Percentiles rank a stretch among this genome's conserved stretches.
phyloP scores from a whole-genome alignment of 2,797 vertebrate species.

The Sebastes cheni region DNA sequence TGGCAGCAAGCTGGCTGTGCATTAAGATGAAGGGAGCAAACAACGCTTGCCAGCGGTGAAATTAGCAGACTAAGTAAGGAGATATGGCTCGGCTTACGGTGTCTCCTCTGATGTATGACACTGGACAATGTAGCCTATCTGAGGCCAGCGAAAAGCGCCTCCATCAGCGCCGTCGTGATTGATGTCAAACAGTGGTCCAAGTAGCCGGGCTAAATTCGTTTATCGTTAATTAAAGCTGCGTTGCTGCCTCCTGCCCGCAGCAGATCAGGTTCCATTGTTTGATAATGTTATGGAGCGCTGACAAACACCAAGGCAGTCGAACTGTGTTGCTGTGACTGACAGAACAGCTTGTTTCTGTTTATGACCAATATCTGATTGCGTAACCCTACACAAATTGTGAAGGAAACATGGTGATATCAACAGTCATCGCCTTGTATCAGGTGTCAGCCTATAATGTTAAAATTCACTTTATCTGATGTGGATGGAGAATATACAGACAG shows the following conservation, averaged over 20 bases:
- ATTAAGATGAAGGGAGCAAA: slow-evolving; percentile 54
- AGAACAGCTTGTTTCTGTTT: slow-evolving; percentile 32
- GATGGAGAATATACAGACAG: slow-evolving; percentile 5
- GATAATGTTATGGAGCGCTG: slow-evolving; percentile 29
- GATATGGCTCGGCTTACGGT: slow-evolving; percentile 47
- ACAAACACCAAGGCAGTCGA: slow-evolving; percentile 20
- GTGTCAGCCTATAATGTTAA: slow-evolving; percentile 11
- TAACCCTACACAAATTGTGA: background rate
- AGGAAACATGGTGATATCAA: slow-evolving; percentile 25
- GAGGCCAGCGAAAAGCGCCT: slow-evolving; percentile 40
- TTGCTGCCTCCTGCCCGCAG: background rate
- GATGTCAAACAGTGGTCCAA: slow-evolving; percentile 64
- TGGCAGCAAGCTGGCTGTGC: slow-evolving; percentile 56
- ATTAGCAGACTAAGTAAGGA: slow-evolving; percentile 61
- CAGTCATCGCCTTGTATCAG: slow-evolving; percentile 22
- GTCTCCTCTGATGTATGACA: slow-evolving; percentile 47
- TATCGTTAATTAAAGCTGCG: slow-evolving; percentile 53
- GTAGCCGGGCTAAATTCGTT: slow-evolving; percentile 46
- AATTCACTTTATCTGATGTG: slow-evolving; percentile 42
- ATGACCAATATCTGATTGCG: slow-evolving; percentile 18
- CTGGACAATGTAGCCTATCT: slow-evolving; percentile 29
- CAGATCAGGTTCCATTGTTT: slow-evolving; percentile 54
- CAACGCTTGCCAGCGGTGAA: slow-evolving; percentile 53
- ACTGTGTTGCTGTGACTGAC: slow-evolving; percentile 1
- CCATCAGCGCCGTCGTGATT: slow-evolving; percentile 32